These are phyloP conservation scores for Lymantria dispar DNA, from an alignment of 2,888 invertebrate genomes.

Conservation along the genomic window DNA sequence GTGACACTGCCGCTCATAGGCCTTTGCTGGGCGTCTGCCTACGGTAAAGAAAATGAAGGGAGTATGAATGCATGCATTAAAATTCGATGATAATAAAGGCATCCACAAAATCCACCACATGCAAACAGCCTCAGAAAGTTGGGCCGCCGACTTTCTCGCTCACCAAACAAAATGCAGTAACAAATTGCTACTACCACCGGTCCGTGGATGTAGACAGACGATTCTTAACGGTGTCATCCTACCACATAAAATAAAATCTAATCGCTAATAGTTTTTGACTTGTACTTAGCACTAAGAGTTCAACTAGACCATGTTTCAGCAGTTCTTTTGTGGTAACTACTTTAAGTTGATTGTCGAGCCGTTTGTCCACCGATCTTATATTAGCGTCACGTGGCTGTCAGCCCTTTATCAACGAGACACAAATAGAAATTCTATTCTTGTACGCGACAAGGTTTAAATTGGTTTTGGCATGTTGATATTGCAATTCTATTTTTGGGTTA, in stretches of 20 bases:
- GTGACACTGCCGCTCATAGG: too few species aligned
- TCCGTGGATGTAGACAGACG: too few species aligned
- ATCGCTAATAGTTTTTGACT: neutral
- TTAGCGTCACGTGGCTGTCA: slow-evolving; percentile 26
- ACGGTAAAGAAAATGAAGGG: too few species aligned
- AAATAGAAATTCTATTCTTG: slow-evolving; percentile 10
- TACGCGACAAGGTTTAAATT: slow-evolving; percentile 6
- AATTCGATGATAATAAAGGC: too few species aligned
- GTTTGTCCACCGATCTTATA: slow-evolving; percentile 19
- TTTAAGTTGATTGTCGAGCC: slow-evolving; percentile 28
- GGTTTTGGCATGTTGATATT: slow-evolving; percentile 6
- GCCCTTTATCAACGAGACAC: slow-evolving; percentile 10
- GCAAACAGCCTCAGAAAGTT: too few species aligned
- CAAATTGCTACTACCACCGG: too few species aligned
- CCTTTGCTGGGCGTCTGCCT: too few species aligned
- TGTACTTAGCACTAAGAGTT: slow-evolving; percentile 8
- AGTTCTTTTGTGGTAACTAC: slow-evolving; percentile 24
- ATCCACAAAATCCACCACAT: too few species aligned
- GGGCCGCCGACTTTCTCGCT: too few species aligned
- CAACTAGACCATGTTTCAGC: slow-evolving; percentile 17
- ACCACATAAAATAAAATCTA: neutral
- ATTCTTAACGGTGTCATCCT: too few species aligned
- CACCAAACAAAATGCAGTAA: too few species aligned
- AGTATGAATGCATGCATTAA: too few species aligned
- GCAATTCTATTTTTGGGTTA: neutral